Base-by-base conservation (phyloP, 2,888 invertebrate genomes). In the Dysmachus trigonus region DNA sequence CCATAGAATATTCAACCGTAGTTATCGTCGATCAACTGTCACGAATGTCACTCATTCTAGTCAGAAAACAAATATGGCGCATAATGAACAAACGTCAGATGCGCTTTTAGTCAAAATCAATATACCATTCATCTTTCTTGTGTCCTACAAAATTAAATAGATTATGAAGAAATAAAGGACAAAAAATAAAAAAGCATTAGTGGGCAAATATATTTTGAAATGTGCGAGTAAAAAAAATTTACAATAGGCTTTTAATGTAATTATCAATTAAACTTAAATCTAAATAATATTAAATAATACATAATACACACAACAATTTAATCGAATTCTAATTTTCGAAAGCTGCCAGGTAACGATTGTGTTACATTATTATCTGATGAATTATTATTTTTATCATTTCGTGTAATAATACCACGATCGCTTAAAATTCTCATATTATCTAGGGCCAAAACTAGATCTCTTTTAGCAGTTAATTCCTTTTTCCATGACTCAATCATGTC, bases 401-500 rank as follows among this genome's bases (percentile, higher is more conserved):
- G 90, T 33, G 90, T 90, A 41, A 93, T 92, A 73, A 94, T 94
- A n/a, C 95, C 95, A 88, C 93, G 92, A 86, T 95, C 94, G 90
- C 93, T 95, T 71, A 95, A 90, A 41, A 96, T 92, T 87, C 94
- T 93, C 94, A 96, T 96, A 8, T 93, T 90, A 88, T 96, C 95
- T 73, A 95, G 92, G 0, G 93, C 93, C 1, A 95, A 89, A 1
- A 96, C 89, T 18, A 93, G 91, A 30, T 94, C 94, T 79, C 95
- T 92, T 88, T 95, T 95, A 3, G 93, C 92, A 5, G 92, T 90
- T 41, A 96, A 90, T 88, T 96, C 94, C 51, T 93, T 92, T 89
- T 94, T 94, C 92, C 96, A 96, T 88, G 93, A 92, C 79, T 93
- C 93, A 15, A 96, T 94, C 96, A 97, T 96, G 88, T 95, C 95